Evolutionary conservation across 2,888 invertebrate genomes (phyloP), one percentile per base, ranked within the genome.

Genomic region (Nematopogon swammerdamellus): DNA sequence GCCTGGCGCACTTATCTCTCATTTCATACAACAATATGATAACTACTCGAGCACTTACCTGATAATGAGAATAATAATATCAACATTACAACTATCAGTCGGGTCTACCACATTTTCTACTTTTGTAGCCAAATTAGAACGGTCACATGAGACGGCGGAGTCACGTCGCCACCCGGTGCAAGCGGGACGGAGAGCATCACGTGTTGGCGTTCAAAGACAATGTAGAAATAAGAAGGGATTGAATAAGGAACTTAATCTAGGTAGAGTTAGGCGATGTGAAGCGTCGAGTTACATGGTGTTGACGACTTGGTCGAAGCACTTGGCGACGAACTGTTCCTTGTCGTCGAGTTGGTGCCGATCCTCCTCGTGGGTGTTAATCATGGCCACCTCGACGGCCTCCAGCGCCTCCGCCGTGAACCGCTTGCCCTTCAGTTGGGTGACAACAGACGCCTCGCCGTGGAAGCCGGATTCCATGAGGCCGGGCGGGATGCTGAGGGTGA

Each of bases 351-450:
- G 70, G 48, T 58, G 69, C 44, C 62, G 62, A 51, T 75, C 73
- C 18, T 57, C 55, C 52, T 58, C 52, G 55, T 70, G 77, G 44
- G 72, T 66, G 1, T 72, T 75, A 49, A 80, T 61, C 73, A 80
- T 72, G 2, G 80, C 80, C 42, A 79, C 72, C 56, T 88, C 82
- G 18, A 88, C 74, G 14, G 81, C 82, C 44, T 72, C 75, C 10
- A 86, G 71, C 8, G 86, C 82, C 62, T 85, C 83, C 17, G 85
- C 83, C 1, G 84, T 82, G 64, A 88, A 89, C 60, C 80, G 79
- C 54, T 84, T 83, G 16, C 88, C 88, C 60, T 84, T 84, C 8
- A 88, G 71, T 54, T 82, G 83, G 3, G 85, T 85, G 47, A 88
- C 80, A 2, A 85, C 84, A 25, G 85, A 84, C 0, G 85, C 85